Conservation (phyloP, 2,888 invertebrate species). For the Eupithecia subfuscata region DNA sequence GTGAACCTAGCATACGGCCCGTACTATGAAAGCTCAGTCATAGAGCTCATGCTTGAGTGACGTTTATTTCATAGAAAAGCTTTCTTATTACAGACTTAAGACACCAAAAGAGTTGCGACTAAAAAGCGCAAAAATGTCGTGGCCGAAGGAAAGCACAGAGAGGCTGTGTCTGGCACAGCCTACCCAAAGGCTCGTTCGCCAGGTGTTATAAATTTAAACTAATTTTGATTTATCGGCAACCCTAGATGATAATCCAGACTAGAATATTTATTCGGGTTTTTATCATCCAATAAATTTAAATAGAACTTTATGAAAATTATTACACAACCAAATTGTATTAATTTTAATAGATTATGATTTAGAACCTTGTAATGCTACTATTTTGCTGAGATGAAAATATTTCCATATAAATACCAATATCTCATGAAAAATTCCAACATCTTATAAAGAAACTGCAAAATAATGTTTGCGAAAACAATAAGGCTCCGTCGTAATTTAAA, state of each 20-base stretch:
- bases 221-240: slow-evolving; percentile 27
- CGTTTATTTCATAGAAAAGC: no score
- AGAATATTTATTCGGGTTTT: slow-evolving; percentile 15
- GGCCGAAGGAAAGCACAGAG: background rate
- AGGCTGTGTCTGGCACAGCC: background rate
- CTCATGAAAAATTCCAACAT: background rate
- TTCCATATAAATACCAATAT: background rate
- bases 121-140: slow-evolving; percentile 11
- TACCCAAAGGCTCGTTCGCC: background rate
- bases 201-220: slow-evolving; percentile 25
- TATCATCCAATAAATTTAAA: slow-evolving; percentile 14
- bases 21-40: no score
- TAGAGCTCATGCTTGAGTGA: no score
- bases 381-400: background rate
- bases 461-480: slow-evolving; percentile 12
- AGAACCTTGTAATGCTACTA: background rate
- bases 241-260: slow-evolving; percentile 14
- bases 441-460: background rate
- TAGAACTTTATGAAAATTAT: background rate
- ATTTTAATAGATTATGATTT: background rate
- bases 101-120: background rate
- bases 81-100: background rate
- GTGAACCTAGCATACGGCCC: no score
- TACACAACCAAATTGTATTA: background rate
- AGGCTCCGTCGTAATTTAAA: slow-evolving; percentile 11